Evolutionary conservation across 2,113 vertebrate species (phyloP).

Genomic region (Murina feae): DNA sequence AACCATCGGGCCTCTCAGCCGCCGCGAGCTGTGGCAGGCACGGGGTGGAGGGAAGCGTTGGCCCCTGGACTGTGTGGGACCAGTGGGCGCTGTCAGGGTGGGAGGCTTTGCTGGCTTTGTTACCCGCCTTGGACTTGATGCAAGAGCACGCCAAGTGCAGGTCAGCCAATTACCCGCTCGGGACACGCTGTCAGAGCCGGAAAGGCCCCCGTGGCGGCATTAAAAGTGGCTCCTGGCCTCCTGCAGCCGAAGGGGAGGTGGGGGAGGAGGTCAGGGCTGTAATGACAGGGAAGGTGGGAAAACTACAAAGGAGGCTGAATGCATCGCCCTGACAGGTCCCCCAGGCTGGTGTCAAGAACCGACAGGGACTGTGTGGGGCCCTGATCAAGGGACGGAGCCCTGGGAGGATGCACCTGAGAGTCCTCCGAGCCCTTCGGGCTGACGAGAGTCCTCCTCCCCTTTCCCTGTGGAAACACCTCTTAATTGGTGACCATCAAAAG

Average conservation of each 20-base stretch:
- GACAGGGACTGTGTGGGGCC: background rate
- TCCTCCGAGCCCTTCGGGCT: background rate
- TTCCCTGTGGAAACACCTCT: no score
- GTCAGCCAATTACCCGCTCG: background rate
- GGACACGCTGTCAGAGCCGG: background rate
- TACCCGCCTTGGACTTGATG: background rate
- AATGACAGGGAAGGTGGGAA: background rate
- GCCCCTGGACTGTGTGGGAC: background rate
- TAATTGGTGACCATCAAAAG: background rate
- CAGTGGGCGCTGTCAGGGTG: rapidly evolving
- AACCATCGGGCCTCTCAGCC: background rate
- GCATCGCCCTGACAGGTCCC: background rate
- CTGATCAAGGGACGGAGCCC: background rate
- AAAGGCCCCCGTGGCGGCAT: no score
- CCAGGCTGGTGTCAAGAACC: no score
- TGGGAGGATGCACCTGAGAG: background rate
- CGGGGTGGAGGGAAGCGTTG: background rate
- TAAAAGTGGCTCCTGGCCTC: background rate
- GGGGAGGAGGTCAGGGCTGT: background rate
- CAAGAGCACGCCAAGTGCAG: background rate
- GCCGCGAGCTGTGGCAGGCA: rapidly evolving
- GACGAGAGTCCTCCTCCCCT: rapidly evolving
- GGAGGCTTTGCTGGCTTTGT: background rate
- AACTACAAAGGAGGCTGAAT: background rate
- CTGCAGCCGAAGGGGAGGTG: background rate